Conservation (phyloP, 1,140 invertebrate genomes). For the Drosophila nikananu region DNA sequence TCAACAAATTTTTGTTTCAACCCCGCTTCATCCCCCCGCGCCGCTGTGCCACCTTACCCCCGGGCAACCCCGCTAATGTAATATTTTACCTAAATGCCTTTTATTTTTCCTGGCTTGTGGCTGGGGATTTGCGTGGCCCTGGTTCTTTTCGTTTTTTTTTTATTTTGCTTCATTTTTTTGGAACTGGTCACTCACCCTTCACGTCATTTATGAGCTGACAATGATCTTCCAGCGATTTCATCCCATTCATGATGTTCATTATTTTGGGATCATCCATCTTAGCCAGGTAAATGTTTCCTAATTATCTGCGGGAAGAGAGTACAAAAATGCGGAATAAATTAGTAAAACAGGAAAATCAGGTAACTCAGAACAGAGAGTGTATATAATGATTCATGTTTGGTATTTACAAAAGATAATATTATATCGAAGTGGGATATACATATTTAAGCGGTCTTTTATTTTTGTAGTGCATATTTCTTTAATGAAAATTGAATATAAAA, state of each 20-base stretch:
- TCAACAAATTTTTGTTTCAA: slow-evolving; percentile 67
- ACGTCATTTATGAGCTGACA: slow-evolving; percentile 67
- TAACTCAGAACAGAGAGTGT: not conserved
- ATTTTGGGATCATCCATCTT: slow-evolving; percentile 72
- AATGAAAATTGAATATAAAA: not conserved
- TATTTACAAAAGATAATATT: not conserved
- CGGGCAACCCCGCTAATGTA: slow-evolving; percentile 53
- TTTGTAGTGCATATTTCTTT: not conserved
- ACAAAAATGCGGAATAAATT: slow-evolving; percentile 9
- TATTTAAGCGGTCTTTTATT: not conserved
- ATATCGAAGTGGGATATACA: not conserved
- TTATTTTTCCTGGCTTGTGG: slow-evolving; percentile 58
- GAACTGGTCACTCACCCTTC: slow-evolving; percentile 60
- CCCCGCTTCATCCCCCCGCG: not conserved
- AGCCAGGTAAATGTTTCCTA: slow-evolving; percentile 18
- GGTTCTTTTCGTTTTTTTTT: not conserved
- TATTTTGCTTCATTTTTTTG: not conserved
- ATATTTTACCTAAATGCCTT: slow-evolving; percentile 68
- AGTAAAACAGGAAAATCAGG: slow-evolving; percentile 10
- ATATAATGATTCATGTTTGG: not conserved
- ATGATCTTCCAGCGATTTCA: slow-evolving; percentile 72
- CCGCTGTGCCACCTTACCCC: not conserved
- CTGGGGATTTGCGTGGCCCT: slow-evolving; percentile 15
- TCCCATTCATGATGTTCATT: slow-evolving; percentile 69
- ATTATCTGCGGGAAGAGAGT: slow-evolving; percentile 38